A percentile compares a stretch with the other conserved stretches of the same genome.
These are phyloP conservation scores for Eustalomyia histrio DNA, from an alignment of 2,888 invertebrate genomes.

Conservation along the genomic window DNA sequence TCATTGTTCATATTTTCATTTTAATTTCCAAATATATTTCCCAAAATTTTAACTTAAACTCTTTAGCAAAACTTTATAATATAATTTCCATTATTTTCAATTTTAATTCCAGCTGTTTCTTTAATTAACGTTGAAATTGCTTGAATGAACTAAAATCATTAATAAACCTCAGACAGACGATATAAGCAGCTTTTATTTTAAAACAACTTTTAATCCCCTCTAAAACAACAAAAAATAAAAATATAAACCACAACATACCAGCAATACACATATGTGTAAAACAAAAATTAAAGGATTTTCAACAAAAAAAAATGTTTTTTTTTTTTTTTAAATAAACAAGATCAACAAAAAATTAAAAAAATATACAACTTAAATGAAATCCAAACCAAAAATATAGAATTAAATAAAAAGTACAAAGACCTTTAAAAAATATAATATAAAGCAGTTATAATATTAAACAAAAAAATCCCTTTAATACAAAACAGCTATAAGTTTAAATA, in stretches of 20 bases:
- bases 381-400: neutral
- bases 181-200: conserved; percentile 37
- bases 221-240: conserved; percentile 11
- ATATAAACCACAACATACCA: neutral
- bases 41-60: neutral
- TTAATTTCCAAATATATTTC: neutral
- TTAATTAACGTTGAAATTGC: conserved; percentile 30
- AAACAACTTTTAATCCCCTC: conserved; percentile 46
- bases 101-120: conserved; percentile 5
- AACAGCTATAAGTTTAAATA: conserved; percentile 16
- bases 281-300: neutral
- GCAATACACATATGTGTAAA: neutral
- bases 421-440: neutral
- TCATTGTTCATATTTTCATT: neutral
- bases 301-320: neutral
- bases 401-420: neutral
- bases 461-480: neutral
- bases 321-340: conserved; percentile 1
- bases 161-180: conserved; percentile 7
- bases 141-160: conserved; percentile 5
- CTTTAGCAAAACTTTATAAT: neutral
- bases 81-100: neutral
- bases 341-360: neutral
- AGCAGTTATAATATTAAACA: neutral
- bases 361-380: neutral